A percentile compares a stretch with the other conserved stretches of the same genome.
Conservation (phyloP, 2,888 invertebrate genomes). For the Aquatica leii region DNA sequence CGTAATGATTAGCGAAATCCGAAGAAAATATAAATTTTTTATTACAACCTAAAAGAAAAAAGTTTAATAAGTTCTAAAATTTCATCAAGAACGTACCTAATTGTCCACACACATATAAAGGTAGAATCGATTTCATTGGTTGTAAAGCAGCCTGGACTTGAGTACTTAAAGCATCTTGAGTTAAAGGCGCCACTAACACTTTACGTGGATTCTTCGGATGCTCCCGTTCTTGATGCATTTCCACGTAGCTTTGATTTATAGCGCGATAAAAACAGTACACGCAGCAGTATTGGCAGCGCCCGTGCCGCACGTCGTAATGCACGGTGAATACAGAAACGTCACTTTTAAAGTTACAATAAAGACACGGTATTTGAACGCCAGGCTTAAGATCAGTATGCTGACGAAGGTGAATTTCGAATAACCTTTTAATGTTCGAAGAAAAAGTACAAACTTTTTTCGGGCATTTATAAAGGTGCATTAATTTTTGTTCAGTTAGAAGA, state of each 20-base stretch:
- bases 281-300: constrained; percentile 70
- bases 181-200: constrained; percentile 47
- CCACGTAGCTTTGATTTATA: constrained; percentile 66
- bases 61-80: no score
- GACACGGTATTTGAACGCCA: constrained; percentile 55
- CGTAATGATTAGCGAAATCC: constrained; percentile 32
- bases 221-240: constrained; percentile 64
- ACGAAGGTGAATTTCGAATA: constrained; percentile 60
- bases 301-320: constrained; percentile 71
- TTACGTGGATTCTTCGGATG: constrained; percentile 51
- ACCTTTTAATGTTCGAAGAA: constrained; percentile 55
- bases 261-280: constrained; percentile 74
- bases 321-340: constrained; percentile 54
- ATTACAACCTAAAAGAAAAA: constrained; percentile 23
- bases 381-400: constrained; percentile 48
- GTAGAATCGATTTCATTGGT: constrained; percentile 44
- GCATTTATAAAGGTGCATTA: constrained; percentile 65
- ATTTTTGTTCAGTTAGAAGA: constrained; percentile 56
- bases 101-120: constrained; percentile 47
- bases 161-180: constrained; percentile 43
- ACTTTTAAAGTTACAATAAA: constrained; percentile 63
- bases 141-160: constrained; percentile 31
- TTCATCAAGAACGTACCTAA: constrained; percentile 39
- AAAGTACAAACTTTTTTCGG: constrained; percentile 64
- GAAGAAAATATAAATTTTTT: constrained; percentile 19